A percentile compares a stretch with the other conserved stretches of the same genome.
These are phyloP conservation scores for Avahi laniger DNA, from an alignment of 2,797 vertebrate species.

Conservation along the genomic window DNA sequence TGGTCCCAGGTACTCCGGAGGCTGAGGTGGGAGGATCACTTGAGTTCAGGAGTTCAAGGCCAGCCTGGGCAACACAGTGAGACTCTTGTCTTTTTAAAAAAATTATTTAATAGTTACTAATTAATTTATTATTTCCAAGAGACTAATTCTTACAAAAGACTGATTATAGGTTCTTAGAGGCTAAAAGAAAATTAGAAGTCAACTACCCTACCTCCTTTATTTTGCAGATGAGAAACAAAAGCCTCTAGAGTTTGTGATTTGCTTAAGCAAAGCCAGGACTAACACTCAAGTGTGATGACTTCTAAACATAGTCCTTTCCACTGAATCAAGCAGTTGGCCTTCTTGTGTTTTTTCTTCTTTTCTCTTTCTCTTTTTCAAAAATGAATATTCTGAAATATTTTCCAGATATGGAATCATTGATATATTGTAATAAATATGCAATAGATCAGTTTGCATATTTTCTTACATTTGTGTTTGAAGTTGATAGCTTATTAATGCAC, in stretches of 20 bases:
- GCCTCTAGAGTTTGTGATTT: background rate
- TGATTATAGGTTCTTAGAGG: background rate
- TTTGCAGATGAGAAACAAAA: background rate
- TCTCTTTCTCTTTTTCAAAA: background rate
- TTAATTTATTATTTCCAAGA: background rate
- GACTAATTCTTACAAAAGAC: slow-evolving; percentile 24
- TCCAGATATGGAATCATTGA: background rate
- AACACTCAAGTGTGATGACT: background rate
- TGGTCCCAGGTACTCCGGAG: background rate
- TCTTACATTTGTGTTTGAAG: background rate
- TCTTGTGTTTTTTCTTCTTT: background rate
- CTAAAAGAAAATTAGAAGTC: background rate
- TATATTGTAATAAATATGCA: background rate
- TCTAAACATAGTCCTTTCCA: background rate
- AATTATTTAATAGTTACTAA: background rate
- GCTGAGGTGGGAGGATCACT: background rate
- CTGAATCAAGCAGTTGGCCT: background rate
- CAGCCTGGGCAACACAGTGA: background rate
- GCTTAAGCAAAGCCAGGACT: background rate
- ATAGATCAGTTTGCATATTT: background rate
- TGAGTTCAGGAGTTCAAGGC: background rate
- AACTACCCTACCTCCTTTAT: background rate
- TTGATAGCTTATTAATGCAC: background rate
- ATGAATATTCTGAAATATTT: slow-evolving; percentile 35
- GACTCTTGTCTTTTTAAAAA: background rate